Base-by-base conservation (phyloP, 2,888 invertebrate genomes). In the Yponomeuta malinellus region DNA sequence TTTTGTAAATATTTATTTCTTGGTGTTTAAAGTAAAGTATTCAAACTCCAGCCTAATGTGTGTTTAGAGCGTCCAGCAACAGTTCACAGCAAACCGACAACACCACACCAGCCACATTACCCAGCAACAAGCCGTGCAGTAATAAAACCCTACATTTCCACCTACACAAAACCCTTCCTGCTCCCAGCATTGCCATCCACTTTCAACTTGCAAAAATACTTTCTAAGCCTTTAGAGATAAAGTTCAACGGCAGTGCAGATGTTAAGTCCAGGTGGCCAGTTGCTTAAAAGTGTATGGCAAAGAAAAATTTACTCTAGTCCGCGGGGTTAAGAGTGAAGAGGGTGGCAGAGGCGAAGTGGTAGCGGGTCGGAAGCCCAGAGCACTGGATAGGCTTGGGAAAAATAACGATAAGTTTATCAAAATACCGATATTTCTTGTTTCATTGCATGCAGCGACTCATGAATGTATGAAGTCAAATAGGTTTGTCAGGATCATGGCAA, bases 61-160 rank as follows among this genome's bases (percentile, higher is more conserved):
- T 15, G 12, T 15, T 1, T 12, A 59, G 52, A 59, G 52, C 52
- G 15, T 59, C 12, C 52, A 59, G 15, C 52, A 12, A 63, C 59
- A 15, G 29, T 9, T 33, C 8, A 12, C 12, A 12, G 10, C 69
- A 33, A 10, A 59, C 59, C 63, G 33, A 63, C 69, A 10, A 43
- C 52, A 59, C 59, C 29, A 59, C 69, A 68, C 15, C n/a, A 6
- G 10, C 68, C 31, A 37, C 43, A 48, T 48, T 68, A 63, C 69
- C 10, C 31, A 68, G 52, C 59, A 68, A 68, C 68, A 68, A 68
- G 29, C 68, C 48, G 68, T 48, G 48, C 10, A 52, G 68, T 29
- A 68, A 68, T 68, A 68, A 68, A 52, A 48, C 52, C 29, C 48
- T 12, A 68, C 48, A 68, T 68, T 68, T 68, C 68, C 68, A 68